Conservation (phyloP, 2,888 invertebrate species). For the Heterodera filipjevi region DNA sequence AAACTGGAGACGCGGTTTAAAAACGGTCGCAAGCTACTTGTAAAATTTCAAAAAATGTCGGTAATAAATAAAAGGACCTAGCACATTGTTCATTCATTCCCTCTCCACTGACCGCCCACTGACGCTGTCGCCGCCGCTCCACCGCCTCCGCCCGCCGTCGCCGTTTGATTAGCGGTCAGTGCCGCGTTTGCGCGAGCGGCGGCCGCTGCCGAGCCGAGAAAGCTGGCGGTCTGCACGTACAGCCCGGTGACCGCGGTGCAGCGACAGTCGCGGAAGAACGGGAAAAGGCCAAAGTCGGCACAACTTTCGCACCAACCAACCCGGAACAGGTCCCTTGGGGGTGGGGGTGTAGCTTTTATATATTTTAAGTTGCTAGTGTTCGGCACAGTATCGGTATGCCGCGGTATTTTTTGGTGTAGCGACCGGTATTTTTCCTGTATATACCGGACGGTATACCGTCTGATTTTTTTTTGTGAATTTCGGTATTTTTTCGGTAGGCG, state of each 20-base stretch:
- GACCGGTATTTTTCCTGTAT: no score
- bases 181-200: constrained; percentile 22
- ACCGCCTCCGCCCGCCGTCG: background rate
- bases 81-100: background rate
- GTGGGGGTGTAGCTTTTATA: background rate
- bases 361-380: no score
- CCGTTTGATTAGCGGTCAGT: constrained; percentile 3
- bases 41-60: no score
- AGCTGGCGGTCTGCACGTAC: constrained; percentile 25
- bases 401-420: no score
- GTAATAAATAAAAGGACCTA: no score
- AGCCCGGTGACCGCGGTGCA: constrained; percentile 42
- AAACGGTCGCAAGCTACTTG: no score
- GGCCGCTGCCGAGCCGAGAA: constrained; percentile 28
- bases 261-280: constrained; percentile 62
- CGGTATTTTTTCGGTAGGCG: no score
- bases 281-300: constrained; percentile 56
- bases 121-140: background rate
- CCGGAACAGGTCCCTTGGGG: constrained; percentile 24
- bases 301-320: constrained; percentile 55
- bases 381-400: no score
- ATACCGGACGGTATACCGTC: no score
- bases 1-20: no score
- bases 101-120: background rate
- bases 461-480: no score